A percentile compares a stretch with the other conserved stretches of the same genome.
These are phyloP conservation scores for Epirrita christyi DNA, from an alignment of 2,888 invertebrate genomes.

Conservation along the genomic window DNA sequence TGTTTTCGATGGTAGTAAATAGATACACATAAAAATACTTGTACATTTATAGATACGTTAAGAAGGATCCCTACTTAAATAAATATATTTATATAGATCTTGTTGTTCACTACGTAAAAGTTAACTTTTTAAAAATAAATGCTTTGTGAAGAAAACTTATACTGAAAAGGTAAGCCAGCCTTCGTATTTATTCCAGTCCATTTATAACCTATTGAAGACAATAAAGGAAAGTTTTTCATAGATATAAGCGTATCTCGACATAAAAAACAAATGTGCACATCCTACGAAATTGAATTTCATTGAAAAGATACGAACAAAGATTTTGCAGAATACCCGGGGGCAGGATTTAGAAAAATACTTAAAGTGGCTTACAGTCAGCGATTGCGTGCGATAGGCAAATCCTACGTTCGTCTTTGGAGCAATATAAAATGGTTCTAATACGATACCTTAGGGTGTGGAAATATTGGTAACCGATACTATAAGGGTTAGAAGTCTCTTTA, in stretches of 20 bases:
- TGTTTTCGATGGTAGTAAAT: too few species aligned
- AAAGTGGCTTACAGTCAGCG: conserved; percentile 71
- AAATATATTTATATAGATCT: too few species aligned
- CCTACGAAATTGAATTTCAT: conserved; percentile 74
- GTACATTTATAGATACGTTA: too few species aligned
- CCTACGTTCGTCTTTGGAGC: conserved; percentile 57
- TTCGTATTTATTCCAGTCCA: conserved; percentile 12
- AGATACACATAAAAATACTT: too few species aligned
- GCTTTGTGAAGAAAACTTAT: too few species aligned
- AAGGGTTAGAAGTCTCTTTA: too few species aligned
- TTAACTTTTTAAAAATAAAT: too few species aligned
- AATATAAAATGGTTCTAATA: conserved; percentile 61
- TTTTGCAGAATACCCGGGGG: conserved; percentile 61
- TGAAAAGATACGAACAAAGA: conserved; percentile 72
- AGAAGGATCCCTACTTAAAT: too few species aligned
- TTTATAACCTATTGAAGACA: conserved; percentile 23
- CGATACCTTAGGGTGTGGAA: conserved; percentile 43
- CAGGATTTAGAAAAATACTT: conserved; percentile 68
- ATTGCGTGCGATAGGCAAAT: conserved; percentile 75
- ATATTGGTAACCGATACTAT: conserved; percentile 28
- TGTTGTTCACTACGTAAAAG: too few species aligned
- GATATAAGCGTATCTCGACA: conserved; percentile 45
- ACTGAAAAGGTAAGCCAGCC: background rate
- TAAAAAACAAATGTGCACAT: conserved; percentile 61
- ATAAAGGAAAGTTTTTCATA: conserved; percentile 41